Conservation (phyloP, 1,140 invertebrate genomes). For the Drosophila parabipectinata region DNA sequence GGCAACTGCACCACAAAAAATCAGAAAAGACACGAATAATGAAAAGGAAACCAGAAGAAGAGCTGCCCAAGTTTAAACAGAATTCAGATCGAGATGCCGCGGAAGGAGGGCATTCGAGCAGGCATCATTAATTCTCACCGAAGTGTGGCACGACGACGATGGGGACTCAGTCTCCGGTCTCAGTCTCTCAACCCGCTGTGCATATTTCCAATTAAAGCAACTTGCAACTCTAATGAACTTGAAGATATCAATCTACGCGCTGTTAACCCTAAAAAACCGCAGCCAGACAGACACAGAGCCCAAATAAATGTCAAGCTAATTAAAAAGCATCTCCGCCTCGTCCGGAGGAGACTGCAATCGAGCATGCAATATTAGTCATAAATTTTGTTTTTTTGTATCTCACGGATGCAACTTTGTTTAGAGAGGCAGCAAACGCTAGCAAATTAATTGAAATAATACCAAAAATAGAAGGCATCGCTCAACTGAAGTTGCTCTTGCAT, state of each 20-base stretch:
- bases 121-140: slow-evolving; percentile 83
- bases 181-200: slow-evolving; percentile 34
- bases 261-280: slow-evolving; percentile 73
- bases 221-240: slow-evolving; percentile 83
- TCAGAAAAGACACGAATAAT: not conserved
- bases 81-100: slow-evolving; percentile 48
- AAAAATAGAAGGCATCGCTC: slow-evolving; percentile 55
- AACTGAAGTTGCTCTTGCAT: slow-evolving; percentile 33
- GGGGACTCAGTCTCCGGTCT: not conserved
- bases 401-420: slow-evolving; percentile 35
- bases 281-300: slow-evolving; percentile 40
- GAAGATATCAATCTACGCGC: slow-evolving; percentile 83
- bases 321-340: slow-evolving; percentile 52
- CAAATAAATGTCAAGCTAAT: slow-evolving; percentile 77
- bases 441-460: slow-evolving; percentile 72
- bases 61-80: slow-evolving; percentile 66
- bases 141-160: slow-evolving; percentile 61
- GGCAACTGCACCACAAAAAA: slow-evolving; percentile 22
- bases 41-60: slow-evolving; percentile 12
- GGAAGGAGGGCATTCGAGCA: slow-evolving; percentile 40
- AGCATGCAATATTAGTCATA: slow-evolving; percentile 70
- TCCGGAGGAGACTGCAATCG: slow-evolving; percentile 16
- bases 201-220: slow-evolving; percentile 81
- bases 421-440: slow-evolving; percentile 1
- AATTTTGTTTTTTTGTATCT: slow-evolving; percentile 31